A percentile compares a stretch with the other conserved stretches of the same genome.
Conservation (phyloP, 2,797 vertebrate species). For the Podarcis lilfordi region DNA sequence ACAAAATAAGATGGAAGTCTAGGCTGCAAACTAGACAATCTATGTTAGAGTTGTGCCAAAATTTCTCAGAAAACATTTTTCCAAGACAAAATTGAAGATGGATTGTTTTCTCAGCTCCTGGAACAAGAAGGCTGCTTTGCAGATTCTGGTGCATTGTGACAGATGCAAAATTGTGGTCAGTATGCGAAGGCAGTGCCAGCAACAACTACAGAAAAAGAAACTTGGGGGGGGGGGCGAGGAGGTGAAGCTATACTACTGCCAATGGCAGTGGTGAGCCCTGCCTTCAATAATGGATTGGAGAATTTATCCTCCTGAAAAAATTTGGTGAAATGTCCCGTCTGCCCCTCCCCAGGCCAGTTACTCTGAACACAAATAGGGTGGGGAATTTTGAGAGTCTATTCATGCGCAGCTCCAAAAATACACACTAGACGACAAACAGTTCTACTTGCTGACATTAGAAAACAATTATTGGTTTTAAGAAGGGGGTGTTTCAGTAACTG, state of each 20-base stretch:
- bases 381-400: neutral
- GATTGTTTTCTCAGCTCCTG: too few species aligned
- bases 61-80: too few species aligned
- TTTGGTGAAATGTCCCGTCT: neutral
- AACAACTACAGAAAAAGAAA: too few species aligned
- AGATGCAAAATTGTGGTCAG: neutral
- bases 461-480: constrained; percentile 72
- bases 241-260: neutral
- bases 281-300: too few species aligned
- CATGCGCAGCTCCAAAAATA: neutral
- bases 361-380: neutral
- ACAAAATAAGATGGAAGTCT: too few species aligned
- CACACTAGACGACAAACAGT: neutral
- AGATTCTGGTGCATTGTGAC: too few species aligned
- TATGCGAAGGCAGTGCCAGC: too few species aligned
- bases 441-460: neutral
- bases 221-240: neutral
- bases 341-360: too few species aligned
- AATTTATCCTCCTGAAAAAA: neutral
- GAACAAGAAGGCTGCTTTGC: too few species aligned
- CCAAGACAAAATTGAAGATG: too few species aligned
- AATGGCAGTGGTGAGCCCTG: neutral
- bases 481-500: constrained; percentile 72
- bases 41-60: too few species aligned
- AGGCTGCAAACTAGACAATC: too few species aligned